These are phyloP conservation scores for Psophia crepitans DNA, from an alignment of 2,113 vertebrate genomes.

Conservation along the genomic window DNA sequence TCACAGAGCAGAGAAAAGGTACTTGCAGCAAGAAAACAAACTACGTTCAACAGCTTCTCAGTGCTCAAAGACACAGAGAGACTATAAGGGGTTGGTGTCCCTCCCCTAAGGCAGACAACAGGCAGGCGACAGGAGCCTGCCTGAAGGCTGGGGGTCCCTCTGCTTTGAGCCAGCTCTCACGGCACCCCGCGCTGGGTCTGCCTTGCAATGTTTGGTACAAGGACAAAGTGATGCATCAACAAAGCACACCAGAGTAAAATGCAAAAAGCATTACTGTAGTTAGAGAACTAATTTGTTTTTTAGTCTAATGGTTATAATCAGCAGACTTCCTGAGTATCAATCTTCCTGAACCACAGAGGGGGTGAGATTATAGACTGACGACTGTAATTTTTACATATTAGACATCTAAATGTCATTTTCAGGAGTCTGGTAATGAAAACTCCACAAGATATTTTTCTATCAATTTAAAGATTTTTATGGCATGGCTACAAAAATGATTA, in stretches of 20 bases:
- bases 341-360: conserved; percentile 51
- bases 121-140: neutral
- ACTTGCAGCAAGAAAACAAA: neutral
- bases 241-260: neutral
- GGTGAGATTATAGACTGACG: conserved; percentile 40
- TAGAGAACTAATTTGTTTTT: conserved; percentile 63
- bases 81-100: neutral
- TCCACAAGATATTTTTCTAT: conserved; percentile 1
- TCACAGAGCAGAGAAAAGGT: neutral
- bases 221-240: neutral
- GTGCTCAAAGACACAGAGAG: neutral
- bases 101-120: neutral
- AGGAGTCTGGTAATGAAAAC: conserved; percentile 48
- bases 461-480: neutral
- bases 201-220: neutral
- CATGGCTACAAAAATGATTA: neutral
- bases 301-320: conserved; percentile 64
- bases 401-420: conserved; percentile 46
- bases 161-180: neutral
- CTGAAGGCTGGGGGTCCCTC: neutral
- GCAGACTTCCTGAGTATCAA: conserved; percentile 59
- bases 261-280: conserved; percentile 6
- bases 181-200: neutral
- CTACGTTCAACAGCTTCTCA: neutral
- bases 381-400: conserved; percentile 60